Conservation (phyloP, 1,140 invertebrate species). For the Drosophila insularis region DNA sequence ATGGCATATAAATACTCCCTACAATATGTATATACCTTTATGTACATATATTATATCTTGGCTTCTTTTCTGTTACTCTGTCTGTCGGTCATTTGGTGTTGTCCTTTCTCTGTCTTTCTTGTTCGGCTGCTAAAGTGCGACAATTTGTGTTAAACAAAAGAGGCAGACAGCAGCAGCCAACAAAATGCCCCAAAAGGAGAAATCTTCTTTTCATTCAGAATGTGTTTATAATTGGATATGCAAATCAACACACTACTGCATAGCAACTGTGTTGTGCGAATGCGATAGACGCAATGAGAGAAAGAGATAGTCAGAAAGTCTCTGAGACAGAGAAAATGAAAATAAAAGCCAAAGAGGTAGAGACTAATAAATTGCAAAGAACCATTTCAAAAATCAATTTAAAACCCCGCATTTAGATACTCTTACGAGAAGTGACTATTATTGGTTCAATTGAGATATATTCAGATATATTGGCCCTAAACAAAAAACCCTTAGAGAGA, state of each 20-base stretch:
- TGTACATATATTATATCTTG: not conserved
- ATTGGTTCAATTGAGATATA: too few relatives aligned
- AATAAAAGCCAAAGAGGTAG: not conserved
- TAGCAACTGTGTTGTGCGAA: too few relatives aligned
- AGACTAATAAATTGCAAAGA: conserved; percentile 63
- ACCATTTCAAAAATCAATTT: conserved; percentile 35
- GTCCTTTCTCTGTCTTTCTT: conserved; percentile 16
- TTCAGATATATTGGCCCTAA: too few relatives aligned
- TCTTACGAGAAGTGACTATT: too few relatives aligned
- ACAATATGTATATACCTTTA: conserved; percentile 13
- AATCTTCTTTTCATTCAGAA: conserved; percentile 47
- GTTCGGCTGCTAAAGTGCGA: conserved; percentile 63
- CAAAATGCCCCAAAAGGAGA: conserved; percentile 11
- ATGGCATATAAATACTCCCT: conserved; percentile 44
- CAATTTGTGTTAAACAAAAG: conserved; percentile 69
- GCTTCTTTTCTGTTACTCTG: not conserved
- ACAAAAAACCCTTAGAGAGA: not conserved
- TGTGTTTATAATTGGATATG: conserved; percentile 81
- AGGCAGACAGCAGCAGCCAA: conserved; percentile 28
- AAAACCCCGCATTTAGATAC: not conserved
- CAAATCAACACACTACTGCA: conserved; percentile 58
- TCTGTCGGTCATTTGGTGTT: not conserved
- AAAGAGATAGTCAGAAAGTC: not conserved
- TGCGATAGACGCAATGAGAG: not conserved
- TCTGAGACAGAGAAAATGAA: not conserved